Base-by-base conservation (phyloP, 1,140 invertebrate genomes). In the Aphelinus atriplicis region DNA sequence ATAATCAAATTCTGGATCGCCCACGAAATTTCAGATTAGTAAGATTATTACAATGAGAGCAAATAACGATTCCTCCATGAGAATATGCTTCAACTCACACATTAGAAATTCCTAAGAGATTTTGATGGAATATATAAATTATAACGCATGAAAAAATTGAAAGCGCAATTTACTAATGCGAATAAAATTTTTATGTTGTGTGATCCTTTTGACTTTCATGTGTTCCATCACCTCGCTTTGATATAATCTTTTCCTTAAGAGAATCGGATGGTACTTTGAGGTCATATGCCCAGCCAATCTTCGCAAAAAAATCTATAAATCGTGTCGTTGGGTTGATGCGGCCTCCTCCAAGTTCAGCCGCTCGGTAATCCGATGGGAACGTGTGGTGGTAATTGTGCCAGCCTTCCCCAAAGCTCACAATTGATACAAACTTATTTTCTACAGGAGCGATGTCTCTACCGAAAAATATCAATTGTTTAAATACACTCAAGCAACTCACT, bases 381-480 rank as follows among this genome's bases (percentile, higher is more conserved):
- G 93, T 92, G 84, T 97, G 96, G 83, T 98, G 96, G 85, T 96
- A 98, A 87, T 97, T 97, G 86, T 97, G 95, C 91, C 94, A 96
- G 26, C 95, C 95, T 87, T 95, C 93, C 0, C 88, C 88, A 56
- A 88, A 84, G 10, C 75, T 55, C 2, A 71, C 6, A n/a, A 78
- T 73, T 0, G 78, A 73, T 1, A 81, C 78, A 7, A 75, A 73
- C 26, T 26, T 61, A 66, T 80, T 81, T 46, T 82, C 78, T 1
- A 78, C 79, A 7, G 80, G 77, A 10, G 58, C 50, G 26, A 81
- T 81, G 3, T 48, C 58, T 56, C 80, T 80, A 45, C 2, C 66
- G 48, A 77, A 56, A 68, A 56, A 47, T 3, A 7, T 51, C n/a
- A 62, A 71, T 74, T 61, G 63, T 56, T 70, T 2, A 62, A 55